Evolutionary conservation across 1,140 invertebrate species (phyloP), one percentile per base, ranked within the genome.

Genomic region (Diorhabda carinulata): DNA sequence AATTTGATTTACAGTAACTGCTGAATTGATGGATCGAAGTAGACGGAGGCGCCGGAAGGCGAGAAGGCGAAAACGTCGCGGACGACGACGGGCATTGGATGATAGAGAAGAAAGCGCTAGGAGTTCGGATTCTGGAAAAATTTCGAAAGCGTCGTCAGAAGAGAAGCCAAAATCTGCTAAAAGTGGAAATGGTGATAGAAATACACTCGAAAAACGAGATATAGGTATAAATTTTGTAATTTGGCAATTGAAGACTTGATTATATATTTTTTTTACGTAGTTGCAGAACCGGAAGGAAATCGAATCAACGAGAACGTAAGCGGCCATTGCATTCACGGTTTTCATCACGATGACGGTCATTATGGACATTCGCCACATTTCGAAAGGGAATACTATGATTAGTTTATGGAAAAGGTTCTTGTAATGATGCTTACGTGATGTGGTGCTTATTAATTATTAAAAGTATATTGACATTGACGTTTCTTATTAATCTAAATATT

Each of bases 31-130:
- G 57, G 57, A 57, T 25, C n/a, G 57, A 57, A 25, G 57, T 25
- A 8, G 57, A 57, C n/a, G 57, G 3, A 25, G 25, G 25, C 25
- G 25, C 25, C 25, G 25, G 25, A 25, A 25, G 25, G 25, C 25
- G 25, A 25, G 25, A 25, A 25, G 25, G 25, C 25, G 25, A 25
- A 25, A 25, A 25, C 25, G 25, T 25, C 25, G 25, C 25, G 25
- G 25, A 5, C n/a, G 57, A 57, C n/a, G 25, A 25, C 57, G 25
- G n/a, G 57, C 57, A 2, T 10, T 57, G 9, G 57, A 57, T 25
- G 57, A 9, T 57, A 25, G n/a, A 57, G 57, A 57, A n/a, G 57
- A 57, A 25, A 57, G 57, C 25, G 57, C n/a, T 25, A 57, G 57
- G 6, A 57, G 57, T 25, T 57, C 57, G n/a, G n/a, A 57, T 25